These are phyloP conservation scores for Dastarcus helophoroides DNA, from an alignment of 2,888 invertebrate species.

Conservation along the genomic window DNA sequence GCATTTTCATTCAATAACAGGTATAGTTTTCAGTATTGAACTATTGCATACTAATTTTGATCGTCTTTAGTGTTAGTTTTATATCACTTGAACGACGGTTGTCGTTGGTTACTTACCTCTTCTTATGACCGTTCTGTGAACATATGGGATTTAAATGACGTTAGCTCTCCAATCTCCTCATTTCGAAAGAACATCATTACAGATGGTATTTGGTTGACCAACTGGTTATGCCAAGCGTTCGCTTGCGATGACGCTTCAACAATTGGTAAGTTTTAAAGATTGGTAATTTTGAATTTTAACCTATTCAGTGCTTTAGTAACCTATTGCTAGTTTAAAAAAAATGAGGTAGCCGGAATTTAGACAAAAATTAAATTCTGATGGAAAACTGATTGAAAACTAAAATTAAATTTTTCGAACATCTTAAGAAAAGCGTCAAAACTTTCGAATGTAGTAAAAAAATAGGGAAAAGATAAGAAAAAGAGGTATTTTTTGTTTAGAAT, in stretches of 20 bases:
- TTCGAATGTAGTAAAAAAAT: too few species aligned
- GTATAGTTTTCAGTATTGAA: constrained; percentile 30
- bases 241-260: constrained; percentile 35
- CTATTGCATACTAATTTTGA: constrained; percentile 9
- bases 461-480: too few species aligned
- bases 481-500: too few species aligned
- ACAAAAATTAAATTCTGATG: too few species aligned
- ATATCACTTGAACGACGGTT: constrained; percentile 41
- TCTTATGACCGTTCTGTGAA: constrained; percentile 55
- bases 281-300: constrained; percentile 4
- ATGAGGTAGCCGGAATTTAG: too few species aligned
- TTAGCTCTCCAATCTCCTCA: constrained; percentile 30
- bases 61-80: constrained; percentile 32
- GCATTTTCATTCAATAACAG: constrained; percentile 47
- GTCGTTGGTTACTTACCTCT: constrained; percentile 53
- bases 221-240: constrained; percentile 40
- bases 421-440: too few species aligned
- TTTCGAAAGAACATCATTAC: constrained; percentile 36
- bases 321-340: too few species aligned
- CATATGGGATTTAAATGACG: constrained; percentile 55
- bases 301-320: too few species aligned
- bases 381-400: too few species aligned
- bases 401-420: too few species aligned
- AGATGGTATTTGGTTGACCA: constrained; percentile 40
- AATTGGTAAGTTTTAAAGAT: constrained; percentile 23